phyloP scores from a whole-genome alignment of 2,113 vertebrate genomes.

The Salvelinus alpinus region DNA sequence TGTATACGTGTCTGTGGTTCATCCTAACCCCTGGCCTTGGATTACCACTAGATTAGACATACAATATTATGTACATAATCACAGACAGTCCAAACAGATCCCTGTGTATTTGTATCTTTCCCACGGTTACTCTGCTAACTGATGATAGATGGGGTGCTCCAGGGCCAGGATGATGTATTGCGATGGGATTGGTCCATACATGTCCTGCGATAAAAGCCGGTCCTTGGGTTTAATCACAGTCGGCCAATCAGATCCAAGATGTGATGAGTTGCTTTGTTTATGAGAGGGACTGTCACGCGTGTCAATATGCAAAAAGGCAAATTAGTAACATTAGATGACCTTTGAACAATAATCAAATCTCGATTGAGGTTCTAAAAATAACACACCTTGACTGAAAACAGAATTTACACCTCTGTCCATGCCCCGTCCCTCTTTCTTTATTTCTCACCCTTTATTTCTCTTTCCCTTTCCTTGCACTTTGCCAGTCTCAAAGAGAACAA shows the following conservation, averaged over 20 bases:
- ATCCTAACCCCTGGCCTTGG: constrained; percentile 35
- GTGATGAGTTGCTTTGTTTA: neutral
- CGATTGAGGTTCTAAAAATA: too few species aligned
- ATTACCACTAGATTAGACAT: constrained; percentile 51
- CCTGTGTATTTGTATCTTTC: constrained; percentile 32
- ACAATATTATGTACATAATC: constrained; percentile 20
- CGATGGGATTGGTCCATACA: constrained; percentile 4
- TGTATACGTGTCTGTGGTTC: neutral
- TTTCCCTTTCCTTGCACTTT: constrained; percentile 43
- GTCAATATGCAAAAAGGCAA: too few species aligned
- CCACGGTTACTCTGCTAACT: constrained; percentile 24
- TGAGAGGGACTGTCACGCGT: neutral
- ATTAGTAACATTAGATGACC: too few species aligned
- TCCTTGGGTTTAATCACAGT: neutral
- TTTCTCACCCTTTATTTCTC: constrained; percentile 1
- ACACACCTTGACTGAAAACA: neutral
- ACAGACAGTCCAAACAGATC: constrained; percentile 15
- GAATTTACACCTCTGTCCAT: neutral
- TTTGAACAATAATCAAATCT: too few species aligned
- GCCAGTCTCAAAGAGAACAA: constrained; percentile 30
- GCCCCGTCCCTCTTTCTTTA: neutral
- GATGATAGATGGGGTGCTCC: constrained; percentile 8
- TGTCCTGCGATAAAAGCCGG: neutral
- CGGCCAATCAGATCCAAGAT: too few species aligned
- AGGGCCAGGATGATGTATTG: constrained; percentile 5